A percentile compares a stretch with the other conserved stretches of the same genome.
Evolutionary conservation across 1,140 invertebrate species (phyloP).

Genomic region (Platyscapa corneri): DNA sequence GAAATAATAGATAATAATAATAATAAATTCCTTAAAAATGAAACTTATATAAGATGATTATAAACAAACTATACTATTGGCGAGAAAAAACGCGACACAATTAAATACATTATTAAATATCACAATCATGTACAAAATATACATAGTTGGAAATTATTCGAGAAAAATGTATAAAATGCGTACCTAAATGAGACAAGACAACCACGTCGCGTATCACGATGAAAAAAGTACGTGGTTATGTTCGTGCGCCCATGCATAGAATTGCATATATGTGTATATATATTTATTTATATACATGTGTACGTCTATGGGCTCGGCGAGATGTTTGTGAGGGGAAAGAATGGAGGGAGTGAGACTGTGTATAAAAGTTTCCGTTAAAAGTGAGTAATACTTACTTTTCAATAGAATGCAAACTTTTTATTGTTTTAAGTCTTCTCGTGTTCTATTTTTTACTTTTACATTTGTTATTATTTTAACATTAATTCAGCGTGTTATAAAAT

Average conservation of each 20-base stretch:
- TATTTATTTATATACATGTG: no score
- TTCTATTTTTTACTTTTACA: background rate
- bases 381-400: background rate
- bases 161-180: background rate
- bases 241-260: background rate
- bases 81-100: no score
- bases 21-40: no score
- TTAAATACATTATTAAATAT: background rate
- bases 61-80: background rate
- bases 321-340: no score
- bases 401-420: background rate
- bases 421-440: background rate
- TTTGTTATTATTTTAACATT: background rate
- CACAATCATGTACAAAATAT: background rate
- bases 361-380: background rate
- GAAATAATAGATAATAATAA: no score
- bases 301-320: no score
- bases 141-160: background rate
- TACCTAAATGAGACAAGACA: slow-evolving; percentile 6
- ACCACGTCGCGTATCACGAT: background rate
- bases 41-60: no score
- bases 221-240: background rate
- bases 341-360: no score
- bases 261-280: no score
- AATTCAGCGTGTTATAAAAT: background rate